phyloP scores from a whole-genome alignment of 2,113 vertebrate genomes.

The Thymallus thymallus region DNA sequence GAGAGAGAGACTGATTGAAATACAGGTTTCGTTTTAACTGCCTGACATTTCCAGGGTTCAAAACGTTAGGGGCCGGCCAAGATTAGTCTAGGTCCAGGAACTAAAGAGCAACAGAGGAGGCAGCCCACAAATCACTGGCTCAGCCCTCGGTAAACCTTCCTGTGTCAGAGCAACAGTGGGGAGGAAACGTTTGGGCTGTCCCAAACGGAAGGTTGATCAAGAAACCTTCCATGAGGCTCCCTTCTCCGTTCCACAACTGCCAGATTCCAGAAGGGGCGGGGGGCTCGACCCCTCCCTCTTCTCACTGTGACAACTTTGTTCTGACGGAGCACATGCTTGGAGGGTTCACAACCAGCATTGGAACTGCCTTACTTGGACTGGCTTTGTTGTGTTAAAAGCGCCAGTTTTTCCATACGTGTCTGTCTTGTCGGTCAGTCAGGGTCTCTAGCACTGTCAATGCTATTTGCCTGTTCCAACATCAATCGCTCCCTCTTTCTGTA shows the following conservation, averaged over 20 bases:
- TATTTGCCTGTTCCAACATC: not conserved
- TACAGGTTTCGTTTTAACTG: slow-evolving; percentile 10
- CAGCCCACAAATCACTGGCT: not conserved
- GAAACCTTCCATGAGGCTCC: not conserved
- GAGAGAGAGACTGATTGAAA: too few species aligned
- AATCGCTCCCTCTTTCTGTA: not conserved
- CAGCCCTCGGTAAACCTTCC: not conserved
- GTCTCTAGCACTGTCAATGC: not conserved
- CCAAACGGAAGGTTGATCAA: not conserved
- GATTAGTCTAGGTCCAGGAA: not conserved
- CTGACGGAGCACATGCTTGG: slow-evolving; percentile 39
- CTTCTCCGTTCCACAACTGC: not conserved
- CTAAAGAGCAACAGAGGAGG: not conserved
- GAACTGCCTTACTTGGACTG: slow-evolving; percentile 13
- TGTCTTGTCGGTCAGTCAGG: too few species aligned
- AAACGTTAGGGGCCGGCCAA: not conserved
- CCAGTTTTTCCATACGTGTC: not conserved
- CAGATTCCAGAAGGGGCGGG: slow-evolving; percentile 26
- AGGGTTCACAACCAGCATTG: slow-evolving; percentile 24
- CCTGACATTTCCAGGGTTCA: slow-evolving; percentile 17
- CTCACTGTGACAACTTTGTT: slow-evolving; percentile 44
- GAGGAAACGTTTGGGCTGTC: not conserved
- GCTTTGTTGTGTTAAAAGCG: not conserved
- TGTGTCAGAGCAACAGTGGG: not conserved
- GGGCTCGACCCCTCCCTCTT: not conserved